These are phyloP conservation scores for Aphaenogaster ashmeadi DNA, from an alignment of 1,140 invertebrate genomes.

Conservation along the genomic window DNA sequence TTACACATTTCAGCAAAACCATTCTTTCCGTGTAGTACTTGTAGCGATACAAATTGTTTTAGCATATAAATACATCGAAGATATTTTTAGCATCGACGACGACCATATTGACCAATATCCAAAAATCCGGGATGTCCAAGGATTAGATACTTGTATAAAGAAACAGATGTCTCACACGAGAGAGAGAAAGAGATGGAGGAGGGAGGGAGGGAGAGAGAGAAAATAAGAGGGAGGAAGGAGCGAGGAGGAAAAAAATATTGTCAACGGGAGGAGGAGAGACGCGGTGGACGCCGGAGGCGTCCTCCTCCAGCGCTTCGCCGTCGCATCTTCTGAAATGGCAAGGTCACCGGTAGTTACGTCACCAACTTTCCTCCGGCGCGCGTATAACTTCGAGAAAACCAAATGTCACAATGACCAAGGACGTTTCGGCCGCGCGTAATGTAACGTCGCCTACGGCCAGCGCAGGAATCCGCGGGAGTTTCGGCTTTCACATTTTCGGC, in stretches of 20 bases:
- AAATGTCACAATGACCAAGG: constrained; percentile 86
- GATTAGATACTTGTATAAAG: background rate
- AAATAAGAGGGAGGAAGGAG: background rate
- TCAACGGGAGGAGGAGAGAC: background rate
- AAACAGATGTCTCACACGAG: background rate
- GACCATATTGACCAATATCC: background rate
- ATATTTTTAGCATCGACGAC: background rate
- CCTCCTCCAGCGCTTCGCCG: constrained; percentile 56
- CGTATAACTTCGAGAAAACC: constrained; percentile 78
- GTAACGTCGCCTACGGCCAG: constrained; percentile 57
- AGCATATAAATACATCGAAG: background rate
- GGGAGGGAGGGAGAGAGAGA: background rate
- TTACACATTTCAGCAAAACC: too few relatives aligned
- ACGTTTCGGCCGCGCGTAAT: constrained; percentile 68
- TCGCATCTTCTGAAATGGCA: constrained; percentile 84
- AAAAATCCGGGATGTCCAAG: background rate
- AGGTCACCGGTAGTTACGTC: constrained; percentile 83
- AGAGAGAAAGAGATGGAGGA: background rate
- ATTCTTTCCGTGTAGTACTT: too few relatives aligned
- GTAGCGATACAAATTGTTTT: background rate
- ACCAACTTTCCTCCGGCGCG: constrained; percentile 73
- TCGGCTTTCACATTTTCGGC: constrained; percentile 67
- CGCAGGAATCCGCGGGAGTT: constrained; percentile 38
- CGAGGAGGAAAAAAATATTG: background rate
- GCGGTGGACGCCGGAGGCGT: constrained; percentile 53